Evolutionary conservation across 2,113 vertebrate genomes (phyloP).

Genomic region (Dicerorhinus sumatrensis): DNA sequence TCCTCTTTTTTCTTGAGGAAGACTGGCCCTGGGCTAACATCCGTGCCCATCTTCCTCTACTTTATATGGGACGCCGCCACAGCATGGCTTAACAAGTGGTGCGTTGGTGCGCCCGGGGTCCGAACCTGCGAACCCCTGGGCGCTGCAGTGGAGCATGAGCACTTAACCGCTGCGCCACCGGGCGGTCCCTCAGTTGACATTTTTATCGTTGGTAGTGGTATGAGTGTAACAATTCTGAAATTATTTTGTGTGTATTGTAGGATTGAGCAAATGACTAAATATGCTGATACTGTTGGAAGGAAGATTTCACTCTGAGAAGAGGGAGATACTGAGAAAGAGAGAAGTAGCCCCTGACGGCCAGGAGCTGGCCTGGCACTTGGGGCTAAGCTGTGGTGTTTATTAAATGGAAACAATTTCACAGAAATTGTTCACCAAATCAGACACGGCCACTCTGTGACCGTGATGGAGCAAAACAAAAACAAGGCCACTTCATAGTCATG

Average conservation of each 20-base stretch:
- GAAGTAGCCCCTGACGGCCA: neutral
- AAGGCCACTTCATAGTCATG: neutral
- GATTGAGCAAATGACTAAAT: neutral
- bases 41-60: too few species aligned
- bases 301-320: neutral
- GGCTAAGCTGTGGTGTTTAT: neutral
- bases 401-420: neutral
- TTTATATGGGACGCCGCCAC: too few species aligned
- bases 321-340: neutral
- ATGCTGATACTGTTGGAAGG: neutral
- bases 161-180: too few species aligned
- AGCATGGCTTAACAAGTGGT: too few species aligned
- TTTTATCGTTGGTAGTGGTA: neutral
- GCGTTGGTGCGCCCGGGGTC: too few species aligned
- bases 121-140: too few species aligned
- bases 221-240: neutral
- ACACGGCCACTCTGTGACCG: neutral
- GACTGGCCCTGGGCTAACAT: too few species aligned
- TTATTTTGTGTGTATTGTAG: neutral
- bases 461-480: neutral
- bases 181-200: neutral
- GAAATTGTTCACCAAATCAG: neutral
- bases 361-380: fast-evolving
- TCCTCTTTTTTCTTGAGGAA: too few species aligned
- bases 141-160: too few species aligned